A percentile compares a stretch with the other conserved stretches of the same genome.
Conservation (phyloP, 2,113 vertebrate genomes). For the Phoenicopterus ruber region DNA sequence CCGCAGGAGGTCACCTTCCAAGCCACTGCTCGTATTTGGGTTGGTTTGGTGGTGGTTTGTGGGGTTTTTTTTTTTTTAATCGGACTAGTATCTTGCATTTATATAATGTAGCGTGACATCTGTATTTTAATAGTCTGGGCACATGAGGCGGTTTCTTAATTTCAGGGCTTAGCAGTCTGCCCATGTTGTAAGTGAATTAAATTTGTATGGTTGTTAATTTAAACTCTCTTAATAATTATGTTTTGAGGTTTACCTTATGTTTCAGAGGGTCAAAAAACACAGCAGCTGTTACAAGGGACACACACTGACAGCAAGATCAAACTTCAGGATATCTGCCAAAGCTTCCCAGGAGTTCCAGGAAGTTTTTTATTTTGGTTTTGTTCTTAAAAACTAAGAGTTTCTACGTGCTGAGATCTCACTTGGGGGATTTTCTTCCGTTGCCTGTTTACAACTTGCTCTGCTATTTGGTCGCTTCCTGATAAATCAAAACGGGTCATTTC, state of each 20-base stretch:
- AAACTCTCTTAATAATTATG: background rate
- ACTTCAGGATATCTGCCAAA: background rate
- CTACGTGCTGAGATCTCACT: background rate
- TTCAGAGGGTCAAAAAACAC: background rate
- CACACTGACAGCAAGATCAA: background rate
- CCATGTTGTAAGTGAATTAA: background rate
- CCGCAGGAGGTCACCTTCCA: slow-evolving; percentile 13
- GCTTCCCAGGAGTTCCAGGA: background rate
- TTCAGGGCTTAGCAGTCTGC: background rate
- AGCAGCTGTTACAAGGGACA: background rate
- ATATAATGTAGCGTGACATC: background rate
- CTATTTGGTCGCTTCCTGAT: slow-evolving; percentile 1
- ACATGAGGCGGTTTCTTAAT: background rate
- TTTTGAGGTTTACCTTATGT: background rate
- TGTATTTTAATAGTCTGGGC: background rate
- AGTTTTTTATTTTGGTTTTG: background rate
- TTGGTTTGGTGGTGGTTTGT: too few species aligned
- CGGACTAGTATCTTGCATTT: background rate
- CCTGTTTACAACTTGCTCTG: background rate
- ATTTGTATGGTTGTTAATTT: background rate
- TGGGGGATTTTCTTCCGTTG: background rate
- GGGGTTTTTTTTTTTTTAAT: background rate
- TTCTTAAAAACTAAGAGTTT: background rate
- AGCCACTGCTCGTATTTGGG: background rate
- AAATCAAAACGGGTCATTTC: background rate